phyloP scores from a whole-genome alignment of 2,888 invertebrate species.

The Tachina grossa region DNA sequence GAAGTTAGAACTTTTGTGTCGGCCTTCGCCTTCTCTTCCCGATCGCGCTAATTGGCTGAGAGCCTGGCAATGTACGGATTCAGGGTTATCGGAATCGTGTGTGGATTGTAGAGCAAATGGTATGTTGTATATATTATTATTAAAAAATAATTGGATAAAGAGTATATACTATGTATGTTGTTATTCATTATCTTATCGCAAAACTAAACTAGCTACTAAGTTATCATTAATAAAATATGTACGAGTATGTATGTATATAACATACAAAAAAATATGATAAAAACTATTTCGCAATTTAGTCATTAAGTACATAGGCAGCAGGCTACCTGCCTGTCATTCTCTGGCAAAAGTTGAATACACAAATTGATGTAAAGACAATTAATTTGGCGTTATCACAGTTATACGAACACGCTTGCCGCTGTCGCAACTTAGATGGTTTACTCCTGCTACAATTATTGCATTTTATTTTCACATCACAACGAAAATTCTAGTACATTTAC shows the following conservation, averaged over 20 bases:
- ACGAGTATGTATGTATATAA: not conserved
- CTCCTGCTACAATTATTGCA: no score
- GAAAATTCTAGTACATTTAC: no score
- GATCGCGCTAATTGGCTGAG: constrained; percentile 23
- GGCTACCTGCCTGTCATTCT: no score
- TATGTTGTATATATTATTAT: not conserved
- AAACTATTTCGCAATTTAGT: not conserved
- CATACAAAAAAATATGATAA: not conserved
- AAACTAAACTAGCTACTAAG: not conserved
- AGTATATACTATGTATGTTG: not conserved
- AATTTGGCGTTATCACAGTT: no score
- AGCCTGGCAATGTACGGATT: constrained; percentile 21
- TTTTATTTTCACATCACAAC: no score
- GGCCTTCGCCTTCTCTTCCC: constrained; percentile 1
- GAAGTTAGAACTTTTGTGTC: constrained; percentile 52
- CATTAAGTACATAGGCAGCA: no score
- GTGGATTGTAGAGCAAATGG: constrained; percentile 14
- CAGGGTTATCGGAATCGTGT: not conserved
- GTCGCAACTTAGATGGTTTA: no score
- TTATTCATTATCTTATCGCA: constrained; percentile 28
- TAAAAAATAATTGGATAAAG: not conserved
- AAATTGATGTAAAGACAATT: no score
- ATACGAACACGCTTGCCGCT: no score
- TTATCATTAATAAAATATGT: not conserved
- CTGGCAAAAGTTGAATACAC: no score